Evolutionary conservation across 2,113 vertebrate species (phyloP).

Genomic region (Mus musculus): GRCm39 chr12:71435501-71436000

Average conservation of each 20-base stretch:
- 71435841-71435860: background rate
- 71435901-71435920: background rate
- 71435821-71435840: background rate
- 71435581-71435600: background rate
- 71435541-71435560: background rate
- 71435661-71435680: background rate
- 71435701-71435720: background rate
- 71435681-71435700: background rate
- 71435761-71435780: background rate
- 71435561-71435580: background rate
- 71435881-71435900: background rate
- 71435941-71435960: background rate
- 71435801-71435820: background rate
- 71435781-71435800: background rate
- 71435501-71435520: background rate
- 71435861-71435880: background rate
- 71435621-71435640: background rate
- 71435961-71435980: background rate
- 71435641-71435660: background rate
- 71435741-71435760: background rate
- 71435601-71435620: background rate
- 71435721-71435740: background rate
- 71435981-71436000: constrained; percentile 44
- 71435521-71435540: background rate
- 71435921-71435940: background rate